These are phyloP conservation scores for Drosophila antonietae DNA, from an alignment of 2,888 invertebrate genomes.

Conservation along the genomic window DNA sequence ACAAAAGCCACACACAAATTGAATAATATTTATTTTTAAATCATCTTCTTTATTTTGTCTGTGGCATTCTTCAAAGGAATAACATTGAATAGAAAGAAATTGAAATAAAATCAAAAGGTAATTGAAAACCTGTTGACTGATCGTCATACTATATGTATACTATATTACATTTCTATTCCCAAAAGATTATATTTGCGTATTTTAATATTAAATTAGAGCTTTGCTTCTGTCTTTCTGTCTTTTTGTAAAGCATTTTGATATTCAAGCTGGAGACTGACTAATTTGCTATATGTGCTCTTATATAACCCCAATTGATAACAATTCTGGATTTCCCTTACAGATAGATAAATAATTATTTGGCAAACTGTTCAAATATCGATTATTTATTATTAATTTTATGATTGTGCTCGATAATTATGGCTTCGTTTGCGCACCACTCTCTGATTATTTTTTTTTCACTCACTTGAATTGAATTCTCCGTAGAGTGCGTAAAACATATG, in stretches of 20 bases:
- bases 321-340: not conserved
- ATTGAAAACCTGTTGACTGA: slow-evolving; percentile 24
- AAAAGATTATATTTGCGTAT: no score
- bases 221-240: not conserved
- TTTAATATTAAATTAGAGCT: no score
- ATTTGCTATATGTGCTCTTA: not conserved
- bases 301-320: not conserved
- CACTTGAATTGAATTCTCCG: not conserved
- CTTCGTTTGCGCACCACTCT: not conserved
- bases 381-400: not conserved
- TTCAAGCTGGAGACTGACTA: no score
- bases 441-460: not conserved
- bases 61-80: slow-evolving; percentile 24
- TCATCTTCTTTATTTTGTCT: slow-evolving; percentile 4
- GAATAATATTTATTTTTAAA: slow-evolving; percentile 20
- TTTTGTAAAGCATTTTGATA: not conserved
- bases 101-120: slow-evolving; percentile 22
- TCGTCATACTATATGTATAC: no score
- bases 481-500: not conserved
- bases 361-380: not conserved
- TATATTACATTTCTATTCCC: no score
- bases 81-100: slow-evolving; percentile 11
- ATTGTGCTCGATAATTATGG: not conserved
- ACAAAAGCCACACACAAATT: slow-evolving; percentile 23
- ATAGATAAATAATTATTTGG: not conserved